A percentile compares a stretch with the other conserved stretches of the same genome.
These are phyloP conservation scores for Papilio machaon DNA, from an alignment of 1,140 invertebrate species.

Conservation along the genomic window DNA sequence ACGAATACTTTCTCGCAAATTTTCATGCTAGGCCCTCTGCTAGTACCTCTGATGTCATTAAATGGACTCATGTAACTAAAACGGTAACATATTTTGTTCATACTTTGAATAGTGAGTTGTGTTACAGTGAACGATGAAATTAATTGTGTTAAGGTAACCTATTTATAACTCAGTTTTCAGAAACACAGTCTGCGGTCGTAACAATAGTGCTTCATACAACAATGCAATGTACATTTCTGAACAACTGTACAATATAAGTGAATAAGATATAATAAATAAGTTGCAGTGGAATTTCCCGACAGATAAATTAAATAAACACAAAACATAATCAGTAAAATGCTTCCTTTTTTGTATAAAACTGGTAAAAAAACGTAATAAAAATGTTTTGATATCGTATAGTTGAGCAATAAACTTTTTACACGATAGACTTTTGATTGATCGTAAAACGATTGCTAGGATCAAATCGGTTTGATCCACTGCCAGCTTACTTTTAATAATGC, in stretches of 20 bases:
- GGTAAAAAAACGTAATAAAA: neutral
- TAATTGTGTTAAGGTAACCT: neutral
- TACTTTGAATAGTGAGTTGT: neutral
- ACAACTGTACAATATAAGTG: neutral
- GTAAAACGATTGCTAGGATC: slow-evolving; percentile 17
- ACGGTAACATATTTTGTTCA: neutral
- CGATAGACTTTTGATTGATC: slow-evolving; percentile 21
- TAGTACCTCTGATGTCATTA: too few relatives aligned
- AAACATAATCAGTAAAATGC: neutral
- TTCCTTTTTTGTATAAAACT: neutral
- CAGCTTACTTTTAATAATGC: neutral
- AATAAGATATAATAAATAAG: neutral
- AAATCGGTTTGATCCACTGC: slow-evolving; percentile 6
- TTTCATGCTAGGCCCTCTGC: too few relatives aligned
- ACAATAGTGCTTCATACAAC: neutral
- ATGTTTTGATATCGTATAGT: slow-evolving; percentile 1
- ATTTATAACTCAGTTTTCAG: slow-evolving; percentile 14
- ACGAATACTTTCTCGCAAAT: too few relatives aligned
- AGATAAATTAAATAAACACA: neutral
- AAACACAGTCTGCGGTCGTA: neutral
- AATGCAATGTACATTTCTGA: neutral
- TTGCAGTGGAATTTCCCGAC: neutral
- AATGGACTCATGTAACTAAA: neutral
- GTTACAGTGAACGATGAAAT: neutral
- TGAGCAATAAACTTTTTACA: slow-evolving; percentile 23